phyloP scores from a whole-genome alignment of 2,797 vertebrate species.

The Otolemur crassicaudatus region DNA sequence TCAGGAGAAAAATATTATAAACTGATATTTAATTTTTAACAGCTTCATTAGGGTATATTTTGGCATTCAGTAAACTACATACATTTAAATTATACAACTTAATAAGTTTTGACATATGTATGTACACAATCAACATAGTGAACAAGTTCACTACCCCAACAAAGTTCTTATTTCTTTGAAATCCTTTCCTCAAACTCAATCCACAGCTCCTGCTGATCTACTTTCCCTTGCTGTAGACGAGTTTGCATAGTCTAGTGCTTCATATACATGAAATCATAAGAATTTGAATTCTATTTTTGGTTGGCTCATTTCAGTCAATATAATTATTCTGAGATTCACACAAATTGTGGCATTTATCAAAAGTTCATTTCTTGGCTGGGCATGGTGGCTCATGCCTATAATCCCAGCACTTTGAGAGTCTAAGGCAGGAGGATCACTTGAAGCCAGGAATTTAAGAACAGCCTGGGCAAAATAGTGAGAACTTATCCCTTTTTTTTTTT shows the following conservation, averaged over 20 bases:
- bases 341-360: not conserved
- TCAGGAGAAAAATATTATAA: conserved; percentile 24
- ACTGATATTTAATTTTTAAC: not conserved
- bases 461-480: not conserved
- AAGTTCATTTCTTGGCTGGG: not conserved
- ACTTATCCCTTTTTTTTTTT: too few species aligned
- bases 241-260: not conserved
- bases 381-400: not conserved
- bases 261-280: not conserved
- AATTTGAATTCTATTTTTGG: not conserved
- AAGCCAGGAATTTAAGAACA: not conserved
- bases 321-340: conserved; percentile 23
- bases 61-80: not conserved
- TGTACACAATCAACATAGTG: not conserved
- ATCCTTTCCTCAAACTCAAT: not conserved
- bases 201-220: not conserved
- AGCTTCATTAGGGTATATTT: conserved; percentile 8
- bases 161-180: not conserved
- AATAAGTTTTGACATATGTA: not conserved
- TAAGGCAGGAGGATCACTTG: not conserved
- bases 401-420: not conserved
- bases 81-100: not conserved
- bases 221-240: not conserved
- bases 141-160: not conserved
- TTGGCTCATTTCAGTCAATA: not conserved